Evolutionary conservation across 2,797 vertebrate genomes (phyloP).

Genomic region (Silurus aristotelis): DNA sequence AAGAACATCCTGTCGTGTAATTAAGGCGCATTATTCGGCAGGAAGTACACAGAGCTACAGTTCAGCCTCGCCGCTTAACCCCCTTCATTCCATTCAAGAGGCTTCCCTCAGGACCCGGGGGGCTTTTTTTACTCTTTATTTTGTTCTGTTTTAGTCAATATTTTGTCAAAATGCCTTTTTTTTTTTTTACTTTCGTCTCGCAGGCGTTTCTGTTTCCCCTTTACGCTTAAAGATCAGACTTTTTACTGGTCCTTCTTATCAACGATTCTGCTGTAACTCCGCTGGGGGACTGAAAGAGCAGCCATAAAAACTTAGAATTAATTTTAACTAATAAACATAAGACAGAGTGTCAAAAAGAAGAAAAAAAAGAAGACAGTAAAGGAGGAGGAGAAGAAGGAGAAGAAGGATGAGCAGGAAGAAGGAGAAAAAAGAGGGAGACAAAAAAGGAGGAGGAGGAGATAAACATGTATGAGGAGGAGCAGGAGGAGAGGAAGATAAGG

Average conservation of each 20-base stretch:
- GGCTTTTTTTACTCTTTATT: not conserved
- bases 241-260: not conserved
- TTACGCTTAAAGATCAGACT: slow-evolving; percentile 2
- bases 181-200: slow-evolving; percentile 28
- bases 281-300: too few species aligned
- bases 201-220: not conserved
- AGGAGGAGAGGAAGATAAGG: too few species aligned
- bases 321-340: not conserved
- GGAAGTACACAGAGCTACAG: slow-evolving; percentile 71
- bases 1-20: slow-evolving; percentile 74
- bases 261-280: not conserved
- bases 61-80: slow-evolving; percentile 73
- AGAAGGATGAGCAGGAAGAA: too few species aligned
- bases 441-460: too few species aligned
- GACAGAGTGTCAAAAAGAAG: not conserved
- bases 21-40: slow-evolving; percentile 73
- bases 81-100: slow-evolving; percentile 74
- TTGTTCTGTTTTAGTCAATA: slow-evolving; percentile 72
- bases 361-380: not conserved
- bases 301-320: not conserved
- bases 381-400: too few species aligned
- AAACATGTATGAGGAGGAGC: too few species aligned
- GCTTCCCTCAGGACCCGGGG: slow-evolving; percentile 44
- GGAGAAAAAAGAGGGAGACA: too few species aligned
- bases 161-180: slow-evolving; percentile 70